Evolutionary conservation across 2,888 invertebrate species (phyloP).

Genomic region (Melitaea athalia): DNA sequence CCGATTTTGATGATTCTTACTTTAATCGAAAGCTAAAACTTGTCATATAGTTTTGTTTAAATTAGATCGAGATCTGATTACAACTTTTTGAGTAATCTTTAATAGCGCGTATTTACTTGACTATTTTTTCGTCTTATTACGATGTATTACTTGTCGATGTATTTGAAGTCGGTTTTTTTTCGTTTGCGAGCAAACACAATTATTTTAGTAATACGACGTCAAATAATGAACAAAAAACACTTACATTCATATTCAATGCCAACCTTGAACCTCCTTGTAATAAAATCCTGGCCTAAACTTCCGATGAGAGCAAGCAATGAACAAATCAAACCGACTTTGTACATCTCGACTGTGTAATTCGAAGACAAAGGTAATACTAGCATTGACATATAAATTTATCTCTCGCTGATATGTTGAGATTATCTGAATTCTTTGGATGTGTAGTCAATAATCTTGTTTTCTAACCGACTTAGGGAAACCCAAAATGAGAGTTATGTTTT

Average conservation of each 20-base stretch:
- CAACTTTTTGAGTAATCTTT: too few relatives aligned
- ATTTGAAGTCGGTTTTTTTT: too few relatives aligned
- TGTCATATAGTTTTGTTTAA: too few relatives aligned
- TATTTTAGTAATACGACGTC: too few relatives aligned
- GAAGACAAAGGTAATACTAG: slow-evolving; percentile 29
- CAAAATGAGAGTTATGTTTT: too few relatives aligned
- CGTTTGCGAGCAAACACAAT: too few relatives aligned
- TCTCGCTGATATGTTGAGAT: slow-evolving; percentile 31
- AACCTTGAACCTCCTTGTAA: slow-evolving; percentile 60
- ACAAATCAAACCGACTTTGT: slow-evolving; percentile 39
- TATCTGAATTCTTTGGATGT: slow-evolving; percentile 16
- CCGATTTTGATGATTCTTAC: too few relatives aligned
- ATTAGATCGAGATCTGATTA: too few relatives aligned
- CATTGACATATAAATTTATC: slow-evolving; percentile 31
- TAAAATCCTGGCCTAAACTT: slow-evolving; percentile 53
- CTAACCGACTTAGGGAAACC: not conserved
- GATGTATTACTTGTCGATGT: too few relatives aligned
- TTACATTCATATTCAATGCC: slow-evolving; percentile 74
- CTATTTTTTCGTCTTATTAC: too few relatives aligned
- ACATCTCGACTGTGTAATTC: slow-evolving; percentile 28
- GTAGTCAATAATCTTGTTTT: slow-evolving; percentile 2
- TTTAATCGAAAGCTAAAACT: too few relatives aligned
- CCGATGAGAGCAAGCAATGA: slow-evolving; percentile 46
- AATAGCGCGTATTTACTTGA: too few relatives aligned
- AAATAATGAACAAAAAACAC: slow-evolving; percentile 39